Evolutionary conservation across 2,888 invertebrate genomes (phyloP).

Genomic region (Caprella mutica): DNA sequence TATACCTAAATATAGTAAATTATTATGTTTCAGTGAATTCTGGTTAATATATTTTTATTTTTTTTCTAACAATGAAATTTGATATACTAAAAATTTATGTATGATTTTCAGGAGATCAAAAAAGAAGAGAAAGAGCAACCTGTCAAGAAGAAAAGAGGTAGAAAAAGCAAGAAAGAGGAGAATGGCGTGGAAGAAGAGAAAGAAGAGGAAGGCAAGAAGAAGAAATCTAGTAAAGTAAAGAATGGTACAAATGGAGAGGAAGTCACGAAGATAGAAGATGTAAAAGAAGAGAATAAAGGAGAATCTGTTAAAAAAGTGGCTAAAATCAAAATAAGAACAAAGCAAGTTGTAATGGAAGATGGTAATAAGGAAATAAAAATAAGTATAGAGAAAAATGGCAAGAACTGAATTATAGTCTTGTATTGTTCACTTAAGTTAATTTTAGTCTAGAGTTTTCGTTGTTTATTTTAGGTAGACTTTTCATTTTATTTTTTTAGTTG

Average conservation of each 20-base stretch:
- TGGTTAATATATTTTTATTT: too few species aligned
- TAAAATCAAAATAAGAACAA: slow-evolving; percentile 1
- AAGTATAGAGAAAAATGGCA: too few species aligned
- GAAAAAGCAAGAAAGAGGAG: neutral
- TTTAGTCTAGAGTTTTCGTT: too few species aligned
- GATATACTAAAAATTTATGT: too few species aligned
- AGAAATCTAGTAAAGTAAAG: neutral
- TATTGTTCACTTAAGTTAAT: too few species aligned
- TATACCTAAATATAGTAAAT: too few species aligned
- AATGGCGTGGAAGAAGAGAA: neutral
- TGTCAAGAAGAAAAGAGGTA: neutral
- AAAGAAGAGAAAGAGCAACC: neutral
- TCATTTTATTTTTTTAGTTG: too few species aligned
- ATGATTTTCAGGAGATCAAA: neutral
- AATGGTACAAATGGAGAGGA: neutral
- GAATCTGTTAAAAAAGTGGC: slow-evolving; percentile 10
- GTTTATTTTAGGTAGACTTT: too few species aligned
- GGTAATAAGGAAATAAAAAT: neutral
- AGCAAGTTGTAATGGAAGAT: slow-evolving; percentile 2
- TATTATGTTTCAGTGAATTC: too few species aligned
- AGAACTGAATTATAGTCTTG: too few species aligned
- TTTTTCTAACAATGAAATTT: too few species aligned
- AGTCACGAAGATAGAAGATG: slow-evolving; percentile 1
- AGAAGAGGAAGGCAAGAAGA: neutral
- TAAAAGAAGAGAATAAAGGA: neutral